phyloP scores from a whole-genome alignment of 2,797 vertebrate genomes.

The Emys orbicularis region DNA sequence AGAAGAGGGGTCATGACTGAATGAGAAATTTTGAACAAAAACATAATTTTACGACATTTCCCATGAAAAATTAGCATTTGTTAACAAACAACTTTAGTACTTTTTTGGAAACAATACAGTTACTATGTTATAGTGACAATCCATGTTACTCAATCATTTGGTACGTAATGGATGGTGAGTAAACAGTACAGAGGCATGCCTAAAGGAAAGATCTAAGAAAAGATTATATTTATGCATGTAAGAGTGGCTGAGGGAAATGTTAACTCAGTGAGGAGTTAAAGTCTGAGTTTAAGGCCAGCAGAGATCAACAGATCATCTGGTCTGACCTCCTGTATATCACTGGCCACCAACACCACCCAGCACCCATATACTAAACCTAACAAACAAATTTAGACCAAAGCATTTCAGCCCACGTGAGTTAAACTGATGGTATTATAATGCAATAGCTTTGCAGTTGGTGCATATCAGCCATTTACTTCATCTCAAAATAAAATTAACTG shows the following conservation, averaged over 20 bases:
- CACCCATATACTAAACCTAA: not conserved
- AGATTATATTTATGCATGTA: not conserved
- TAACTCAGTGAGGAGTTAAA: conserved; percentile 11
- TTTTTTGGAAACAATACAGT: not conserved
- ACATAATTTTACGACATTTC: not conserved
- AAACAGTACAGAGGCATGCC: not conserved
- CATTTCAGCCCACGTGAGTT: conserved; percentile 16
- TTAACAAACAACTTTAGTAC: not conserved
- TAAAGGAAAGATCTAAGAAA: not conserved
- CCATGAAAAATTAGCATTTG: not conserved
- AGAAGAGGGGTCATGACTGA: not conserved
- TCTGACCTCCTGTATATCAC: not conserved
- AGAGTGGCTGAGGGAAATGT: conserved; percentile 53
- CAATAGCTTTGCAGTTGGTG: conserved; percentile 73
- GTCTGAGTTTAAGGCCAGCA: not conserved
- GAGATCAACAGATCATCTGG: not conserved
- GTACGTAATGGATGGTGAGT: not conserved
- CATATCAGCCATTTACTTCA: conserved; percentile 81
- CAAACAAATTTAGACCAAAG: not conserved
- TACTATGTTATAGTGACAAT: rapidly evolving
- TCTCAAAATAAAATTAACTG: conserved; percentile 81
- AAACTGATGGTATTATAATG: conserved; percentile 64
- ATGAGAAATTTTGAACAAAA: not conserved
- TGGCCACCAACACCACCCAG: not conserved
- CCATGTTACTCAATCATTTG: rapidly evolving